Evolutionary conservation across 2,888 invertebrate genomes (phyloP).

Genomic region (Hydrotaea diabolus): DNA sequence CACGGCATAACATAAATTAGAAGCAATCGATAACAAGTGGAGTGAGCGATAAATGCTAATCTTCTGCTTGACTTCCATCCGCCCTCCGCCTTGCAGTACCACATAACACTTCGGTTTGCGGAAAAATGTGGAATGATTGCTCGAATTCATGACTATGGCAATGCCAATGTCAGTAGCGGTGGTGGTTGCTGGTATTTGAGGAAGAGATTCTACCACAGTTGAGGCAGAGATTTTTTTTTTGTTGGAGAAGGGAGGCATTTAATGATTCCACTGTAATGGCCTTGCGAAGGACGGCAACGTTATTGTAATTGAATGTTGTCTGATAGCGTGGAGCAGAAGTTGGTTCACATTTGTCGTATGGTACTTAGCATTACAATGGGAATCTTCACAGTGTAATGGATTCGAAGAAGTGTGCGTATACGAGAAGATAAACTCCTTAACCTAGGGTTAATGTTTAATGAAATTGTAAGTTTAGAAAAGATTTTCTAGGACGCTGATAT

Average conservation of each 20-base stretch:
- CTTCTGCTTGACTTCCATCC: background rate
- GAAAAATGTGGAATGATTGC: background rate
- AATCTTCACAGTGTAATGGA: background rate
- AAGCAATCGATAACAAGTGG: conserved; percentile 30
- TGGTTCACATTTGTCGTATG: background rate
- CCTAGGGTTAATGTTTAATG: no score
- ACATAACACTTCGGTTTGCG: background rate
- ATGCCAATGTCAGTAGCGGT: background rate
- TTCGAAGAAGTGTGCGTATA: background rate
- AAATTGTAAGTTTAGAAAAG: no score
- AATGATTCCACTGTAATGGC: conserved; percentile 19
- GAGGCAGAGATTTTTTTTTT: no score
- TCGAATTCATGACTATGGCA: background rate
- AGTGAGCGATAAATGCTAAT: conserved; percentile 42
- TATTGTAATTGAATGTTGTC: background rate
- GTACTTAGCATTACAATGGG: background rate
- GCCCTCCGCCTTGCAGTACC: background rate
- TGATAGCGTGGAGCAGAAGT: background rate
- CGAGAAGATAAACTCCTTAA: no score
- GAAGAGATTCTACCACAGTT: no score
- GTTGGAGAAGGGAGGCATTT: no score
- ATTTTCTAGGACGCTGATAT: no score
- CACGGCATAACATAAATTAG: conserved; percentile 38
- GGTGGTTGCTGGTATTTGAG: background rate
- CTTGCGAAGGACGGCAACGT: background rate